Evolutionary conservation across 2,888 invertebrate genomes (phyloP).

Genomic region (Polyploca ridens): DNA sequence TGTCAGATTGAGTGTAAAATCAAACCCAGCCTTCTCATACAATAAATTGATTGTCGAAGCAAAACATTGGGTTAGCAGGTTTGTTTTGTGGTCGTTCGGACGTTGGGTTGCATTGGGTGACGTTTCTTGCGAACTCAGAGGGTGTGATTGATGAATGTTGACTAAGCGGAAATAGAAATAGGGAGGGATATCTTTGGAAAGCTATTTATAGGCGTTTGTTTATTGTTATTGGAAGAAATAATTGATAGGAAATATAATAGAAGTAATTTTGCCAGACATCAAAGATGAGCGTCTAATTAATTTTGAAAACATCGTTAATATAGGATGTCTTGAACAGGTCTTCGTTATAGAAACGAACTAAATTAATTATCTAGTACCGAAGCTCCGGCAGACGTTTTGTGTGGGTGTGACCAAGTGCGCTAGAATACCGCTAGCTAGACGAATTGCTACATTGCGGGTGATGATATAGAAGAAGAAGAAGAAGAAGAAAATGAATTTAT

Average conservation of each 20-base stretch:
- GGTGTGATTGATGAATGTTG: conserved; percentile 7
- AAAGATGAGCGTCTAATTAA: no score
- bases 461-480: no score
- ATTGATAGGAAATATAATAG: neutral
- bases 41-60: conserved; percentile 1
- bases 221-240: neutral
- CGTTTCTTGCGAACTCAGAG: neutral
- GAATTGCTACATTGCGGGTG: no score
- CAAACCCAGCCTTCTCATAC: neutral
- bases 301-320: no score
- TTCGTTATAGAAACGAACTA: no score
- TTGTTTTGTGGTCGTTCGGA: neutral
- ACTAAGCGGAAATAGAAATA: neutral
- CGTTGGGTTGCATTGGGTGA: neutral
- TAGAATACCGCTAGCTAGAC: no score
- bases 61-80: neutral
- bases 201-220: neutral
- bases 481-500: no score
- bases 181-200: neutral
- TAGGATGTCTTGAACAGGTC: no score
- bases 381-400: no score
- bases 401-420: no score
- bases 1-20: neutral
- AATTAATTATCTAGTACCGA: no score
- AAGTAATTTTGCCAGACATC: no score